A percentile compares a stretch with the other conserved stretches of the same genome.
These are phyloP conservation scores for Diorhabda elongata DNA, from an alignment of 1,140 invertebrate species.

Conservation along the genomic window DNA sequence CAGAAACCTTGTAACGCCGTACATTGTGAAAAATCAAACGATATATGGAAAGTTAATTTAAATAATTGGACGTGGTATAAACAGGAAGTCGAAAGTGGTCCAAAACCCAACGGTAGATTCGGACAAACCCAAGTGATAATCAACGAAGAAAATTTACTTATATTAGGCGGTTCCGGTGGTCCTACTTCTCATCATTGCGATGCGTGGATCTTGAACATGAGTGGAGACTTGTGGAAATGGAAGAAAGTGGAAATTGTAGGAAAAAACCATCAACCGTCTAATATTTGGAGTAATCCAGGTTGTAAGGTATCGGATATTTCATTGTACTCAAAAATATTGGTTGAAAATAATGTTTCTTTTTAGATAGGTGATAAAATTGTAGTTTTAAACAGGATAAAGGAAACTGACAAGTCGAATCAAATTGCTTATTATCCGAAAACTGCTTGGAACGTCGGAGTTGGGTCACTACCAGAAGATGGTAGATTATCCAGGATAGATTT, in stretches of 20 bases:
- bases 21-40: constrained; percentile 65
- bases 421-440: constrained; percentile 41
- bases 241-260: constrained; percentile 69
- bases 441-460: constrained; percentile 25
- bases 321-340: not conserved
- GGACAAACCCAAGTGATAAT: constrained; percentile 82
- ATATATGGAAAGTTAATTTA: constrained; percentile 86
- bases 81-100: constrained; percentile 57
- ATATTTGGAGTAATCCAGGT: constrained; percentile 90
- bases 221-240: constrained; percentile 73
- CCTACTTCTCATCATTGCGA: constrained; percentile 58
- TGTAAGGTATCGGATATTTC: constrained; percentile 61
- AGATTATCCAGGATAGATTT: constrained; percentile 35
- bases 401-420: constrained; percentile 45
- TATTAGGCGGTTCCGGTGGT: constrained; percentile 64
- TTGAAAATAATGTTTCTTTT: constrained; percentile 20
- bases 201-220: constrained; percentile 63
- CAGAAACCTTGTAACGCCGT: constrained; percentile 54
- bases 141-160: constrained; percentile 64
- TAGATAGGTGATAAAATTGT: constrained; percentile 63
- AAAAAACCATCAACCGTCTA: constrained; percentile 71
- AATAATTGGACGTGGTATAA: constrained; percentile 72
- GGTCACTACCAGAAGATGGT: constrained; percentile 28
- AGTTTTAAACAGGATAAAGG: constrained; percentile 57
- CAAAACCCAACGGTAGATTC: constrained; percentile 77